A percentile compares a stretch with the other conserved stretches of the same genome.
These are phyloP conservation scores for Pedionomus torquatus DNA, from an alignment of 2,113 vertebrate genomes.

Conservation along the genomic window DNA sequence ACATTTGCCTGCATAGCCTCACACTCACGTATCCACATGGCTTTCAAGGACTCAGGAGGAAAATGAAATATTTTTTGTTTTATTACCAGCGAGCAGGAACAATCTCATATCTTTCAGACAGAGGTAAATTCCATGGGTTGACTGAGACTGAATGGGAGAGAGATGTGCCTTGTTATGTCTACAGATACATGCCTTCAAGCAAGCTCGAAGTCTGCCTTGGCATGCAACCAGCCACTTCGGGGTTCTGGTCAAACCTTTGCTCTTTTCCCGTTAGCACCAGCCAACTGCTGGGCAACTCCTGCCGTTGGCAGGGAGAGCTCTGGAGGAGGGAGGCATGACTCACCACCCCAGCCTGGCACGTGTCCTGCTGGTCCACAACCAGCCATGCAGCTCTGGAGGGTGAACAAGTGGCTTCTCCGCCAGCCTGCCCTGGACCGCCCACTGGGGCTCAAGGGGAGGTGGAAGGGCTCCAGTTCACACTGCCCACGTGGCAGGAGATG, in stretches of 20 bases:
- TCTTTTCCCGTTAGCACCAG: rapidly evolving
- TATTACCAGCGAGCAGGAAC: not conserved
- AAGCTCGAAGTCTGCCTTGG: not conserved
- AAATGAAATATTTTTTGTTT: not conserved
- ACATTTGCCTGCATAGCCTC: not conserved
- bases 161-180: not conserved
- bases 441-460: rapidly evolving
- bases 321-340: not conserved
- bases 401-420: not conserved
- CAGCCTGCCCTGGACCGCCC: not conserved
- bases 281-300: not conserved
- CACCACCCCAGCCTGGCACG: not conserved
- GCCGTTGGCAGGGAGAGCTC: not conserved
- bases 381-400: rapidly evolving
- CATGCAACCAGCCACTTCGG: not conserved
- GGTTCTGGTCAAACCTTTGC: not conserved
- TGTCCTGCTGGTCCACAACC: rapidly evolving
- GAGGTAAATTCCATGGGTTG: not conserved
- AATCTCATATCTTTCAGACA: not conserved
- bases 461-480: not conserved
- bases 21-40: not conserved
- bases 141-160: not conserved
- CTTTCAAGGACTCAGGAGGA: not conserved
- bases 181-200: not conserved
- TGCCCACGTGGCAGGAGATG: not conserved